Conservation (phyloP, 2,888 invertebrate genomes). For the Drymonia ruficornis region DNA sequence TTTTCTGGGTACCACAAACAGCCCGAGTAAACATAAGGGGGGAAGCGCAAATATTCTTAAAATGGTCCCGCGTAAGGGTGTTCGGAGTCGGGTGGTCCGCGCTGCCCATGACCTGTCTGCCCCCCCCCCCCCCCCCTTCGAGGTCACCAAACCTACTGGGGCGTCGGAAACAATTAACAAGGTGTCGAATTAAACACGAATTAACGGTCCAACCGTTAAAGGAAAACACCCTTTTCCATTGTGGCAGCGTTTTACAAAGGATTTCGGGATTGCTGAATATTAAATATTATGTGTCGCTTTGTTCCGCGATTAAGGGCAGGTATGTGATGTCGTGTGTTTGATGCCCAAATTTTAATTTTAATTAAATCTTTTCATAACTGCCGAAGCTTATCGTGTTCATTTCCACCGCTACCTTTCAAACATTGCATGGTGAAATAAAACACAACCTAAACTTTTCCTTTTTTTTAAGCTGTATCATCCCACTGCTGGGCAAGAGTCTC, state of each 20-base stretch:
- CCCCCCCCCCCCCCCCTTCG: conserved; percentile 46
- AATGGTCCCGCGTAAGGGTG: conserved; percentile 73
- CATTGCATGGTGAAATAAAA: too few relatives aligned
- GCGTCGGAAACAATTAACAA: conserved; percentile 84
- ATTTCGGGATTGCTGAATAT: conserved; percentile 82
- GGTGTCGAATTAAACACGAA: conserved; percentile 85
- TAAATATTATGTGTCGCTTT: conserved; percentile 80
- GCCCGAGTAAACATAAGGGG: conserved; percentile 79
- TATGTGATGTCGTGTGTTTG: conserved; percentile 56
- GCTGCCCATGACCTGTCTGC: conserved; percentile 66
- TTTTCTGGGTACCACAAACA: conserved; percentile 84
- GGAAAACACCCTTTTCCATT: conserved; percentile 83
- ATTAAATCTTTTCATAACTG: conserved; percentile 37
- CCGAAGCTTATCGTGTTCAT: conserved; percentile 11
- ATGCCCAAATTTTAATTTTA: conserved; percentile 61
- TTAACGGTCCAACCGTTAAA: conserved; percentile 81
- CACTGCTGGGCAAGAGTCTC: too few relatives aligned
- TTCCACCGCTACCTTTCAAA: too few relatives aligned
- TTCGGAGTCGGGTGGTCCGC: conserved; percentile 59
- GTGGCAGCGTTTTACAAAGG: conserved; percentile 77
- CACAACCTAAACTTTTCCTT: too few relatives aligned
- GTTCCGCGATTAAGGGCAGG: conserved; percentile 71
- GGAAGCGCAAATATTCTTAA: conserved; percentile 83
- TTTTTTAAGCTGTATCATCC: too few relatives aligned
- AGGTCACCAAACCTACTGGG: conserved; percentile 81